phyloP scores from a whole-genome alignment of 1,140 invertebrate species.

The Diploscapter pachys region DNA sequence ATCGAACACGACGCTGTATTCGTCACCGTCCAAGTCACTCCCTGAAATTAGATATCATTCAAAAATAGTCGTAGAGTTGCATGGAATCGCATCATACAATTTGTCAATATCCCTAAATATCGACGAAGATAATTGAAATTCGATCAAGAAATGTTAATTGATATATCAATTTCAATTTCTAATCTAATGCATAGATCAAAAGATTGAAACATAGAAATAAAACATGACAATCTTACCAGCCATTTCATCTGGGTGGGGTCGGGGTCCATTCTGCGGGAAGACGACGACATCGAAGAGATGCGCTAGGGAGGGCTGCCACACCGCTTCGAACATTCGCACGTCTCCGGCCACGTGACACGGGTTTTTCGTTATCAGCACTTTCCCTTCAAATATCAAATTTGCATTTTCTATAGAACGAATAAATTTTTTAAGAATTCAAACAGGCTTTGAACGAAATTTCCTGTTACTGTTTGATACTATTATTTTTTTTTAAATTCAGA shows the following conservation, averaged over 20 bases:
- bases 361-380: slow-evolving; percentile 60
- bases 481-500: slow-evolving; percentile 12
- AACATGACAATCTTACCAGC: slow-evolving; percentile 44
- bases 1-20: slow-evolving; percentile 60
- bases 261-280: slow-evolving; percentile 59
- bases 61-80: background rate
- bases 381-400: slow-evolving; percentile 37
- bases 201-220: background rate
- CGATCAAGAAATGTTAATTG: background rate
- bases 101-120: too few relatives aligned
- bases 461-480: background rate
- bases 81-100: too few relatives aligned
- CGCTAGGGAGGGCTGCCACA: slow-evolving; percentile 55
- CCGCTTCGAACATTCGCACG: slow-evolving; percentile 59
- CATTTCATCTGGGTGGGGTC: slow-evolving; percentile 63
- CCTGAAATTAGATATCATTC: slow-evolving; percentile 35
- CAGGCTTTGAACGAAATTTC: slow-evolving; percentile 11
- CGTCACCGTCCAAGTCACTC: slow-evolving; percentile 61
- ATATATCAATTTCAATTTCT: background rate
- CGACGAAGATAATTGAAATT: background rate
- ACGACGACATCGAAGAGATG: slow-evolving; percentile 61
- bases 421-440: slow-evolving; percentile 3
- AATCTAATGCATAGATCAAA: background rate
- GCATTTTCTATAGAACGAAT: slow-evolving; percentile 11
- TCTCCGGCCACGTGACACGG: slow-evolving; percentile 61